Conservation (phyloP, 2,797 vertebrate species). For the Eptatretus atami region DNA sequence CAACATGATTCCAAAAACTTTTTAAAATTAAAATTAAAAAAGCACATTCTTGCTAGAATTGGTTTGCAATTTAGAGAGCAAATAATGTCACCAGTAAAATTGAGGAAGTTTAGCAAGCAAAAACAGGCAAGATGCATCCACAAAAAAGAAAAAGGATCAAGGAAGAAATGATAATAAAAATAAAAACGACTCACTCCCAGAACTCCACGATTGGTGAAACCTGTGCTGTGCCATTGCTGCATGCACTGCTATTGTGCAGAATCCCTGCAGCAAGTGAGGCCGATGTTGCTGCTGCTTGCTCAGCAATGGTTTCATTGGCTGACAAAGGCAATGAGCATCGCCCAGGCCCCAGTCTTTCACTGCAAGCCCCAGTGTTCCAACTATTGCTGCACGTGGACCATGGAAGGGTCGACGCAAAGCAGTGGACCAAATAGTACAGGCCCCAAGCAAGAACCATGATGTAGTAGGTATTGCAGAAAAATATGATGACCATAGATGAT, state of each 20-base stretch:
- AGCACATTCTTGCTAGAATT: too few relatives aligned
- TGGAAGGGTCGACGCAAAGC: slow-evolving; percentile 37
- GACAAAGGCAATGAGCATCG: slow-evolving; percentile 19
- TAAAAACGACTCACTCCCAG: slow-evolving; percentile 62
- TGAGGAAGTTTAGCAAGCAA: too few relatives aligned
- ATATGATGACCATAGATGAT: slow-evolving; percentile 85
- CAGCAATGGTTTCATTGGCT: slow-evolving; percentile 20
- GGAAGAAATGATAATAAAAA: too few relatives aligned
- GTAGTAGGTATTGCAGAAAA: slow-evolving; percentile 95
- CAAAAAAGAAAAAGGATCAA: too few relatives aligned
- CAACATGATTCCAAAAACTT: too few relatives aligned
- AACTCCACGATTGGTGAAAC: slow-evolving; percentile 72
- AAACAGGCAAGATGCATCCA: too few relatives aligned
- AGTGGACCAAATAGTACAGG: slow-evolving; percentile 75
- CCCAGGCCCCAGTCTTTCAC: slow-evolving; percentile 34
- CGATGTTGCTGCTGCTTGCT: slow-evolving; percentile 16
- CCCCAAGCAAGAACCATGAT: slow-evolving; percentile 92
- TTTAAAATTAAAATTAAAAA: too few relatives aligned
- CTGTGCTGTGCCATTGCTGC: slow-evolving; percentile 26
- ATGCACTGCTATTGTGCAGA: slow-evolving; percentile 13
- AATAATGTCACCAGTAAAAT: too few relatives aligned
- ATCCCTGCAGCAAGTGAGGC: slow-evolving; percentile 4
- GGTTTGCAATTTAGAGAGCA: too few relatives aligned
- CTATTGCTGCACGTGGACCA: slow-evolving; percentile 57
- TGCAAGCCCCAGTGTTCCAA: slow-evolving; percentile 49